phyloP scores from a whole-genome alignment of 2,797 vertebrate species.

The Oreonectes daqikongensis region DNA sequence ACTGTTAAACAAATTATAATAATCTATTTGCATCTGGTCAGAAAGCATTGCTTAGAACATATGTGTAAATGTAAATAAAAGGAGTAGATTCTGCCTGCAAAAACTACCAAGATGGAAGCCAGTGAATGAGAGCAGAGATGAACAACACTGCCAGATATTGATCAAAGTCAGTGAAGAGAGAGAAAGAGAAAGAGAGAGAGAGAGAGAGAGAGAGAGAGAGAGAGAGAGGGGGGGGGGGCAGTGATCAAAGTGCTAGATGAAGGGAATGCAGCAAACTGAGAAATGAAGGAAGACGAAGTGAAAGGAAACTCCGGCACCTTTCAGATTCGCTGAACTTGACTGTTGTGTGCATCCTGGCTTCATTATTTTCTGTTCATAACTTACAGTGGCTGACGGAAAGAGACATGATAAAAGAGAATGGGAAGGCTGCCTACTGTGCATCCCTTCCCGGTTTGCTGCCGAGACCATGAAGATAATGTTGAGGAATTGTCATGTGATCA shows the following conservation, averaged over 20 bases:
- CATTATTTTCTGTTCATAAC: conserved; percentile 51
- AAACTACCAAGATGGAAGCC: conserved; percentile 15
- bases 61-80: conserved; percentile 8
- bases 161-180: conserved; percentile 34
- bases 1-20: too few species aligned
- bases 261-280: conserved; percentile 65
- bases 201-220: conserved; percentile 1
- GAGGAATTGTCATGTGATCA: conserved; percentile 51
- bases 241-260: conserved; percentile 74
- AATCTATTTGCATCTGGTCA: not conserved
- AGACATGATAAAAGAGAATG: conserved; percentile 48
- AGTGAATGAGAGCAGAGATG: conserved; percentile 40
- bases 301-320: conserved; percentile 41
- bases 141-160: conserved; percentile 39
- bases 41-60: not conserved
- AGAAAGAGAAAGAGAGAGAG: not conserved
- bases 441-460: conserved; percentile 49
- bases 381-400: conserved; percentile 27
- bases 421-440: conserved; percentile 34
- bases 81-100: not conserved
- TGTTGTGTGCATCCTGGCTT: conserved; percentile 51
- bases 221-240: conserved; percentile 56
- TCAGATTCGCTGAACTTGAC: conserved; percentile 43
- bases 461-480: conserved; percentile 40
- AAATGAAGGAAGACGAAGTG: conserved; percentile 73